These are phyloP conservation scores for Crenuchus spilurus DNA, from an alignment of 2,797 vertebrate genomes.

Conservation along the genomic window DNA sequence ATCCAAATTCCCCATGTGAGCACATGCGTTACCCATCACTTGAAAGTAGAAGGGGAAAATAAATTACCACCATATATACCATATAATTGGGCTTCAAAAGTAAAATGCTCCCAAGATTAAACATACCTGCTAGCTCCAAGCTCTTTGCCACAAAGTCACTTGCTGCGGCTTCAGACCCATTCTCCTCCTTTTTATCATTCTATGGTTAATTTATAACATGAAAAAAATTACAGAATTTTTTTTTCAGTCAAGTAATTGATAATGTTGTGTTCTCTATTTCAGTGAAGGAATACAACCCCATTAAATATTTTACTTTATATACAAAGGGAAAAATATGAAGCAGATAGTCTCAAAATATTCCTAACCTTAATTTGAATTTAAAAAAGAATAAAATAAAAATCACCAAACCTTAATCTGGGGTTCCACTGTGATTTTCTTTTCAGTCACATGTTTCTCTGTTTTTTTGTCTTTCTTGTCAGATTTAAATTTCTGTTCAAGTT, in stretches of 20 bases:
- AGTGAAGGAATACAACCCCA: no score
- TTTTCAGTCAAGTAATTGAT: no score
- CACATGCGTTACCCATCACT: conserved; percentile 76
- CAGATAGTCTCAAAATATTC: no score
- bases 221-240: no score
- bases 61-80: neutral
- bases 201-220: no score
- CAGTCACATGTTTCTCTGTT: neutral
- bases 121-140: conserved; percentile 72
- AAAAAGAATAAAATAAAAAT: no score
- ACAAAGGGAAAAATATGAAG: no score
- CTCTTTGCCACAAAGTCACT: conserved; percentile 68
- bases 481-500: conserved; percentile 53
- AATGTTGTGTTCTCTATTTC: no score
- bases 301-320: no score
- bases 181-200: conserved; percentile 36
- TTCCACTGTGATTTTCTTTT: conserved; percentile 18
- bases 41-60: conserved; percentile 50
- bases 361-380: no score
- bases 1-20: conserved; percentile 67
- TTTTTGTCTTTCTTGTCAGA: conserved; percentile 54
- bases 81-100: neutral
- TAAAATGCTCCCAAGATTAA: neutral
- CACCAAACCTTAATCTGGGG: conserved; percentile 44
- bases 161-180: neutral